Base-by-base conservation (phyloP, 2,888 invertebrate genomes). In the Agrochola litura region DNA sequence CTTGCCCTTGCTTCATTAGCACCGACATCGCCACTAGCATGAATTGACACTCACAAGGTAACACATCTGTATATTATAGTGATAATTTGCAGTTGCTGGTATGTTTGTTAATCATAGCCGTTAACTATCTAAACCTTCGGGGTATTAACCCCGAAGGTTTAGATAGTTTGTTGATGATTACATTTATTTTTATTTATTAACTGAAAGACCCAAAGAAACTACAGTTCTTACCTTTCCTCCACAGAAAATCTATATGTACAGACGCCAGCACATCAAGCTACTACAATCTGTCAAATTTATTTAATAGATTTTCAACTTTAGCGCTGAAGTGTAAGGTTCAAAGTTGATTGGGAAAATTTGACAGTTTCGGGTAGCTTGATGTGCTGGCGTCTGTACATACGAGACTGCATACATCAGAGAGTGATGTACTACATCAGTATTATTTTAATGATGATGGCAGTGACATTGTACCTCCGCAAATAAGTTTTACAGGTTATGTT, bases 71-170 rank as follows among this genome's bases (percentile, higher is more conserved):
- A 2, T 58, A 37, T 22, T 41, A 37, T 16, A 46, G 46, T 49
- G 22, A 22, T 54, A 61, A 25, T 72, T 41, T 43, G 25, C 12
- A 30, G 1, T 30, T 41, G 61, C 19, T 41, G 71, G 65, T 52
- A 37, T 72, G 60, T 74, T 76, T 30, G 25, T 76, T 73, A 65
- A 58, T 73, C 56, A 85, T 76, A 54, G 25, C 5, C 8, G 66
- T 63, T 60, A 65, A n/a, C n/a, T n/a, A n/a, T n/a, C n/a, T n/a
- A n/a, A n/a, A n/a, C n/a, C n/a, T n/a, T n/a, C n/a, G n/a, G n/a
- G n/a, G n/a, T n/a, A n/a, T n/a, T n/a, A 65, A 52, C 8, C 56
- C 85, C 73, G 63, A 82, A 82, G 83, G 77, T 49, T 68, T 41
- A 6, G 0, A 81, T 64, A 16, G 43, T 58, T 46, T n/a, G 22